Percentiles rank a stretch among this genome's conserved stretches.
phyloP scores from a whole-genome alignment of 30 jellyfish, hydroid and myxozoan genomes.

The Catostylus mosaicus region DNA sequence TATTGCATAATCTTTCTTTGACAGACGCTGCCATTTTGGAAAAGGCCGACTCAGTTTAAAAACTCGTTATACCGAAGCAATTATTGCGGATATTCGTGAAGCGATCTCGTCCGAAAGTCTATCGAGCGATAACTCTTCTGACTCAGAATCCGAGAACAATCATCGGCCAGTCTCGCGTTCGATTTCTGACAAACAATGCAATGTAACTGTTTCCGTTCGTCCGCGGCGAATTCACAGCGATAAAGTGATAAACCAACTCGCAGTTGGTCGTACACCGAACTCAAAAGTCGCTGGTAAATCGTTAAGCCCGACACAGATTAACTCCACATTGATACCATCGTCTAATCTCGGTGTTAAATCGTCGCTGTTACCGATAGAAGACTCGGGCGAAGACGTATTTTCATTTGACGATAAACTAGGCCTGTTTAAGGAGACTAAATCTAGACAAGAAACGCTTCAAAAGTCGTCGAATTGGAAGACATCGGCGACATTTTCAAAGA shows the following conservation, averaged over 20 bases:
- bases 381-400: conserved; percentile 23
- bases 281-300: conserved; percentile 8
- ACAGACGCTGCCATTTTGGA: conserved; percentile 88
- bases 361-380: background rate
- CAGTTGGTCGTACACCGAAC: conserved; percentile 36
- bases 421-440: background rate
- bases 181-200: conserved; percentile 40
- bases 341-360: background rate
- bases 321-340: background rate
- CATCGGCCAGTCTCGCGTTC: conserved; percentile 45
- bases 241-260: conserved; percentile 56
- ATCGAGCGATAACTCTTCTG: conserved; percentile 62
- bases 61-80: conserved; percentile 45
- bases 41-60: conserved; percentile 66
- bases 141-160: conserved; percentile 46
- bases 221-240: conserved; percentile 65
- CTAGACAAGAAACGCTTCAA: background rate
- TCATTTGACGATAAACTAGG: conserved; percentile 15
- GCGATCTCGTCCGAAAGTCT: conserved; percentile 35
- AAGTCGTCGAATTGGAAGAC: conserved; percentile 37
- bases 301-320: background rate
- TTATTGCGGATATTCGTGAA: conserved; percentile 56
- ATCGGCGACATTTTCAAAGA: conserved; percentile 49
- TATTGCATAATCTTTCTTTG: background rate
- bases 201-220: conserved; percentile 66